Percentiles rank a stretch among this genome's conserved stretches.
These are phyloP conservation scores for Falco berigora DNA, from an alignment of 2,797 vertebrate genomes.

Conservation along the genomic window DNA sequence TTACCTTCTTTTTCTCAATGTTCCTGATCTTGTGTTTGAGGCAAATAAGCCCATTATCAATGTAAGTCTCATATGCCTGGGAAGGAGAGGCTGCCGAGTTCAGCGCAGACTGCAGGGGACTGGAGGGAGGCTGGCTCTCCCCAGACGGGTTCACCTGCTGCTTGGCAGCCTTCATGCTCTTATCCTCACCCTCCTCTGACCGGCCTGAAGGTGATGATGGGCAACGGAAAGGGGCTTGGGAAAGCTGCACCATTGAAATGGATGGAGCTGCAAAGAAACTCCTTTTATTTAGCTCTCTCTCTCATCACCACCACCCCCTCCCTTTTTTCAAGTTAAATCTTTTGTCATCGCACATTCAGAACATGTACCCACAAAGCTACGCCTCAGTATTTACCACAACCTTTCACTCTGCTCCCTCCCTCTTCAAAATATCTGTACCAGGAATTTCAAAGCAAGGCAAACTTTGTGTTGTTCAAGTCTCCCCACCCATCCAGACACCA, in stretches of 20 bases:
- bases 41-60: slow-evolving; percentile 93
- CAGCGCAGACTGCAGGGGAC: slow-evolving; percentile 66
- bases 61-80: slow-evolving; percentile 88
- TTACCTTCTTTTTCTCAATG: slow-evolving; percentile 97
- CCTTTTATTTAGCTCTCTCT: background rate
- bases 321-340: background rate
- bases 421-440: background rate
- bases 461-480: background rate
- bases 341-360: background rate
- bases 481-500: background rate
- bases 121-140: slow-evolving; percentile 61
- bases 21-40: slow-evolving; percentile 97
- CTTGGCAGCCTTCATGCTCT: slow-evolving; percentile 73
- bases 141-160: slow-evolving; percentile 60
- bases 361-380: accelerated
- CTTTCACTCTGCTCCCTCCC: background rate
- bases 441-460: background rate
- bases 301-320: accelerated
- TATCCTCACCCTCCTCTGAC: slow-evolving; percentile 62
- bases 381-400: accelerated
- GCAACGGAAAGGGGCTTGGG: slow-evolving; percentile 68
- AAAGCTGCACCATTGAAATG: slow-evolving; percentile 87
- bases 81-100: slow-evolving; percentile 71
- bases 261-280: slow-evolving; percentile 57
- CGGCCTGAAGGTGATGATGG: slow-evolving; percentile 68